phyloP scores from a whole-genome alignment of 2,797 vertebrate genomes.

The Falco biarmicus region DNA sequence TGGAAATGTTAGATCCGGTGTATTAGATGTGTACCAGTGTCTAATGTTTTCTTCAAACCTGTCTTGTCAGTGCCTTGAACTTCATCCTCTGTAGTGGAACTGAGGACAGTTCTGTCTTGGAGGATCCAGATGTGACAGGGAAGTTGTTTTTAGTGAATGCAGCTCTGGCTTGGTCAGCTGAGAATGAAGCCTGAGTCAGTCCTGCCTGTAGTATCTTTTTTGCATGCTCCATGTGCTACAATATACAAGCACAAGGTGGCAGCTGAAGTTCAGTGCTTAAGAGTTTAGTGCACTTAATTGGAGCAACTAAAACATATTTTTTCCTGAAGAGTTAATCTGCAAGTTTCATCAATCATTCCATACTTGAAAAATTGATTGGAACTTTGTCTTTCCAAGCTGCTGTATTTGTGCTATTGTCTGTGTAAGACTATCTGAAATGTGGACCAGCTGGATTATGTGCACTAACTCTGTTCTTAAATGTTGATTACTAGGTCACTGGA shows the following conservation, averaged over 20 bases:
- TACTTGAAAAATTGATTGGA: not conserved
- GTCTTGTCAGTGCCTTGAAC: not conserved
- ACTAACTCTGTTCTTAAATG: not conserved
- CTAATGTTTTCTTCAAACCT: not conserved
- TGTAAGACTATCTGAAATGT: not conserved
- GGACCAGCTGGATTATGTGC: not conserved
- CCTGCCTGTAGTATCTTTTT: not conserved
- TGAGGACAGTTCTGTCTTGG: not conserved
- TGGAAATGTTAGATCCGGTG: not conserved
- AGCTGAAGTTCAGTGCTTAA: not conserved
- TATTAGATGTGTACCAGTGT: not conserved
- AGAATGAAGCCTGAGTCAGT: not conserved
- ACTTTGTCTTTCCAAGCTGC: not conserved
- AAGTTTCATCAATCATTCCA: not conserved
- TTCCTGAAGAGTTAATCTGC: not conserved
- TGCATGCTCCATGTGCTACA: not conserved
- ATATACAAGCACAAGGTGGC: constrained; percentile 70
- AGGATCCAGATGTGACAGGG: not conserved
- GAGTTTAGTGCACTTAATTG: not conserved
- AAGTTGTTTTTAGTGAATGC: not conserved
- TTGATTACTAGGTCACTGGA: constrained; percentile 84
- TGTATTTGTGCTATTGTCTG: not conserved
- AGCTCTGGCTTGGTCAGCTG: not conserved
- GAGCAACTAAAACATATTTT: not conserved
- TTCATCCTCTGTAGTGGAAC: not conserved